Conservation (phyloP, 2,113 vertebrate species). For the Antigone vipio region DNA sequence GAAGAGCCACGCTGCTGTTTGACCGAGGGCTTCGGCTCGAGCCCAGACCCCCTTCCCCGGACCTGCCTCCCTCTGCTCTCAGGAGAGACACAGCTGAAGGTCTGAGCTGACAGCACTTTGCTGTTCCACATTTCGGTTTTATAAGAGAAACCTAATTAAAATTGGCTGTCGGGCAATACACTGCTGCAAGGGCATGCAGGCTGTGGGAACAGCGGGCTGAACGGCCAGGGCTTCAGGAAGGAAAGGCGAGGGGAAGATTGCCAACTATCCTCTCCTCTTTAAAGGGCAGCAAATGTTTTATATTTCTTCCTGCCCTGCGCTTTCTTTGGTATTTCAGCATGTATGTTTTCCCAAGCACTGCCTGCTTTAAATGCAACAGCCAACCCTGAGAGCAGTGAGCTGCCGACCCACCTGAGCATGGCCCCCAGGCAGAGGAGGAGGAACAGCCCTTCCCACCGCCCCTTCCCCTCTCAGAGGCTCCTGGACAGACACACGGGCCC, state of each 20-base stretch:
- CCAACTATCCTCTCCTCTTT: neutral
- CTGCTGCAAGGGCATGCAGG: neutral
- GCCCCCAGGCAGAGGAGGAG: neutral
- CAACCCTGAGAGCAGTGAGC: rapidly evolving
- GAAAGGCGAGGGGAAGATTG: neutral
- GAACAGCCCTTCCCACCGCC: neutral
- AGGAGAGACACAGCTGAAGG: neutral
- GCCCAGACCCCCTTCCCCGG: neutral
- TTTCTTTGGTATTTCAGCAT: neutral
- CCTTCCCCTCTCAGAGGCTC: neutral
- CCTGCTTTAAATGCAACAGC: neutral
- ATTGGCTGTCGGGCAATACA: neutral
- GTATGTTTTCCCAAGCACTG: rapidly evolving
- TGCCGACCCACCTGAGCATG: neutral
- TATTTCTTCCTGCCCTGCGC: neutral
- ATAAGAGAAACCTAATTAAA: constrained; percentile 42
- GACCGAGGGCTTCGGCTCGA: neutral
- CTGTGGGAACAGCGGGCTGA: neutral
- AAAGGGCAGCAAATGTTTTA: neutral
- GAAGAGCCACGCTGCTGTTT: neutral
- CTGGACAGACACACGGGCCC: neutral
- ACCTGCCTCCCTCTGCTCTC: constrained; percentile 39
- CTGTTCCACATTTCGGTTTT: constrained; percentile 28
- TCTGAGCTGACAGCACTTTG: neutral
- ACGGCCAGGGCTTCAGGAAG: neutral